phyloP scores from a whole-genome alignment of 1,140 invertebrate species.

The Bombus impatiens region DNA sequence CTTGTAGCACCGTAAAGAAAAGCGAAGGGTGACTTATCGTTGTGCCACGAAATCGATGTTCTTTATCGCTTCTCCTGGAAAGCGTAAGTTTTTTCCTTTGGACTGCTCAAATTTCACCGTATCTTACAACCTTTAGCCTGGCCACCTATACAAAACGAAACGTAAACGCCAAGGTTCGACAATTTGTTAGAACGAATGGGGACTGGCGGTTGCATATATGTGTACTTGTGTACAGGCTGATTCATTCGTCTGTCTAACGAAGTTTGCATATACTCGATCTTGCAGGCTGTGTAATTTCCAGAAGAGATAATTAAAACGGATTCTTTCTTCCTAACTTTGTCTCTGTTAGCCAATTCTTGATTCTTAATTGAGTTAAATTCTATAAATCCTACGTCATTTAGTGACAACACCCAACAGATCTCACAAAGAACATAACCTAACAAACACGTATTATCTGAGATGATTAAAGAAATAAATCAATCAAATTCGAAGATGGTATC shows the following conservation, averaged over 20 bases:
- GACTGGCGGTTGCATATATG: neutral
- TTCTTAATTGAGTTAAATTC: neutral
- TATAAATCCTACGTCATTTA: neutral
- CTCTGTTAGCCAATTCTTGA: no score
- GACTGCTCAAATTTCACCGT: conserved; percentile 54
- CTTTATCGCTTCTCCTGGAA: conserved; percentile 52
- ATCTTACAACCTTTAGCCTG: conserved; percentile 62
- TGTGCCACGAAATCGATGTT: neutral
- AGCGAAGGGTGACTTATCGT: conserved; percentile 21
- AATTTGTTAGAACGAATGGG: conserved; percentile 61
- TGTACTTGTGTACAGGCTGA: conserved; percentile 15
- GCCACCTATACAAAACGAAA: conserved; percentile 49
- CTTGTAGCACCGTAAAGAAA: neutral
- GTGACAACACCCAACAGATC: no score
- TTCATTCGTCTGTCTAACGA: conserved; percentile 24
- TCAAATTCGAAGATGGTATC: no score
- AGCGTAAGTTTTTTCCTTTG: conserved; percentile 30
- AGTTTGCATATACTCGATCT: neutral
- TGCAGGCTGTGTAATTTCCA: neutral
- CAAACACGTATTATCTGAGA: no score
- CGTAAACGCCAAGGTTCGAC: conserved; percentile 59
- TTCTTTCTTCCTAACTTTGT: neutral
- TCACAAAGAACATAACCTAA: no score
- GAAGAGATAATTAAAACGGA: neutral
- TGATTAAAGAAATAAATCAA: no score